Evolutionary conservation across 2,888 invertebrate species (phyloP).

Genomic region (Chromoteleia sp.): DNA sequence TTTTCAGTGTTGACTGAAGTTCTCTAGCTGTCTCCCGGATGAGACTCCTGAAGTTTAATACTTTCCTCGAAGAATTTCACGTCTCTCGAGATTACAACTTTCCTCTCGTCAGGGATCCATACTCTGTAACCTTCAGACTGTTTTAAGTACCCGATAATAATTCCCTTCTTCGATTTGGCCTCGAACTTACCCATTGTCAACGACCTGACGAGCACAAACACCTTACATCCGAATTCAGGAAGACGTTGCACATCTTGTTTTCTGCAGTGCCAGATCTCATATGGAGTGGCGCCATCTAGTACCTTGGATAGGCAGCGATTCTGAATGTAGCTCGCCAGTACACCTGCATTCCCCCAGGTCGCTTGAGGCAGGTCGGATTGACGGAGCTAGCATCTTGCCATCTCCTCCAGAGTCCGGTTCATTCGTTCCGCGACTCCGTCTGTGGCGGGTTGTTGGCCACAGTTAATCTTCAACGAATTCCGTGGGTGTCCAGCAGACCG

Average conservation of each 20-base stretch:
- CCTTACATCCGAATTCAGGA: slow-evolving; percentile 59
- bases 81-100: slow-evolving; percentile 57
- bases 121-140: slow-evolving; percentile 61
- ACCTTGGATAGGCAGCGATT: slow-evolving; percentile 68
- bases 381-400: slow-evolving; percentile 59
- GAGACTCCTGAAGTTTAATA: too few relatives aligned
- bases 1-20: too few relatives aligned
- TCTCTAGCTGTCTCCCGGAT: too few relatives aligned
- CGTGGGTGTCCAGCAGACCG: slow-evolving; percentile 63
- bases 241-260: slow-evolving; percentile 52
- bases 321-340: slow-evolving; percentile 68
- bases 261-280: slow-evolving; percentile 63
- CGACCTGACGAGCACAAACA: slow-evolving; percentile 49
- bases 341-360: slow-evolving; percentile 74
- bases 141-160: slow-evolving; percentile 66
- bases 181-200: slow-evolving; percentile 64
- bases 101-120: slow-evolving; percentile 54
- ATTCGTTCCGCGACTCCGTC: slow-evolving; percentile 70
- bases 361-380: slow-evolving; percentile 69
- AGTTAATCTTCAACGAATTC: slow-evolving; percentile 72
- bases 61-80: too few relatives aligned
- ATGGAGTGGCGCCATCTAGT: slow-evolving; percentile 61
- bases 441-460: slow-evolving; percentile 74
- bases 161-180: slow-evolving; percentile 53
- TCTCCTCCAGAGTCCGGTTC: slow-evolving; percentile 58